Evolutionary conservation across 2,797 vertebrate genomes (phyloP).

Genomic region (Masticophis lateralis): DNA sequence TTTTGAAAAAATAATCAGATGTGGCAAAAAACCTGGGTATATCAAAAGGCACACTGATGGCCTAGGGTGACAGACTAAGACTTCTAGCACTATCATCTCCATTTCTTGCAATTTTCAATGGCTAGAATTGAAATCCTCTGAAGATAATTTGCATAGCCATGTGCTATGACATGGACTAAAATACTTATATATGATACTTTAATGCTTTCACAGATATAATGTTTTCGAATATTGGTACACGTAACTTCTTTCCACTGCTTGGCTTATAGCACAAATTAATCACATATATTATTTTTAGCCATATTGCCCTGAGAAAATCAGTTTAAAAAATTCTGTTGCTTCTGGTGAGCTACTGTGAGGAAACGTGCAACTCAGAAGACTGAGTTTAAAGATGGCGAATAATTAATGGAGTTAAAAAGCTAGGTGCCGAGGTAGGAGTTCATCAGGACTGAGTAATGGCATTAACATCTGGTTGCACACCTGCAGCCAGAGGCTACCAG

Average conservation of each 20-base stretch:
- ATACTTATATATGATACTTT: background rate
- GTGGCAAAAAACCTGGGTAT: background rate
- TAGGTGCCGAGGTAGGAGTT: background rate
- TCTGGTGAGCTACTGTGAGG: background rate
- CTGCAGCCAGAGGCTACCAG: background rate
- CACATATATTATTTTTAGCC: background rate
- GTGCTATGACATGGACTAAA: background rate
- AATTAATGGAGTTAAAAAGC: background rate
- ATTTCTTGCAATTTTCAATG: background rate
- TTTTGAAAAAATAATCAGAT: background rate
- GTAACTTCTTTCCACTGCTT: background rate
- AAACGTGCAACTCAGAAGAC: background rate
- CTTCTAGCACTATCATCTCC: background rate
- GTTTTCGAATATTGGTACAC: background rate
- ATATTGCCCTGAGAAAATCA: background rate
- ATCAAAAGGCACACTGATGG: background rate
- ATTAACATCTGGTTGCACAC: background rate
- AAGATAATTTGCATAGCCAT: background rate
- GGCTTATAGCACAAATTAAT: background rate
- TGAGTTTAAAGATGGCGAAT: background rate
- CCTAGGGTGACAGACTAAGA: background rate
- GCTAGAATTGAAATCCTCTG: background rate
- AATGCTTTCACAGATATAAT: background rate
- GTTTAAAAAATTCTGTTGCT: background rate
- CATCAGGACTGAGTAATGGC: background rate